Percentiles rank a stretch among this genome's conserved stretches.
Evolutionary conservation across 53 echinoderm and acorn worm species (phyloP).

Genomic region (Mesocentrotus franciscanus): DNA sequence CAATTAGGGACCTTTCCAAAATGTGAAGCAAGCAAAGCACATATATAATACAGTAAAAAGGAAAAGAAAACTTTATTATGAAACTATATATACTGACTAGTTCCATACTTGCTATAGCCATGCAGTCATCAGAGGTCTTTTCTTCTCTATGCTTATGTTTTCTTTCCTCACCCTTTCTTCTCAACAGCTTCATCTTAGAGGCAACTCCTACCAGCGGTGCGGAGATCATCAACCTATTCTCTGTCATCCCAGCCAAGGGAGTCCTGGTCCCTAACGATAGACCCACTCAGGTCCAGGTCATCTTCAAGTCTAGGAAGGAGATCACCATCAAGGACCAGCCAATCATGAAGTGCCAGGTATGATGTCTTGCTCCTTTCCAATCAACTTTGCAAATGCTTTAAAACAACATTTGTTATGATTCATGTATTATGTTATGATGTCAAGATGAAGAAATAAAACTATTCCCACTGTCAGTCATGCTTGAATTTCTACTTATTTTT

Average conservation of each 20-base stretch:
- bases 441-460: no score
- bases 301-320: constrained; percentile 96
- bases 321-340: constrained; percentile 98
- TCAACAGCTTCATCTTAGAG: constrained; percentile 89
- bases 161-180: not conserved
- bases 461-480: no score
- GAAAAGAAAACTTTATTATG: not conserved
- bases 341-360: constrained; percentile 96
- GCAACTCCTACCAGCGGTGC: constrained; percentile 73
- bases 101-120: no score
- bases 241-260: constrained; percentile 98
- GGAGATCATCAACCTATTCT: constrained; percentile 95
- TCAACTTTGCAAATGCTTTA: not conserved
- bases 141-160: not conserved
- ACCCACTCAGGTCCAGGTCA: constrained; percentile 97
- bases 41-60: not conserved
- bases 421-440: no score
- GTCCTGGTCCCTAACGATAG: constrained; percentile 91
- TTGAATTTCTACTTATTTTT: not conserved
- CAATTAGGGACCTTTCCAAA: no score
- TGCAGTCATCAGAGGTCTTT: no score
- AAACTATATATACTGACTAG: no score
- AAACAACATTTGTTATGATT: no score
- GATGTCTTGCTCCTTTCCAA: not conserved
- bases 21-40: no score